Evolutionary conservation across 1,140 invertebrate species (phyloP).

Genomic region (Tetramorium simillimum): DNA sequence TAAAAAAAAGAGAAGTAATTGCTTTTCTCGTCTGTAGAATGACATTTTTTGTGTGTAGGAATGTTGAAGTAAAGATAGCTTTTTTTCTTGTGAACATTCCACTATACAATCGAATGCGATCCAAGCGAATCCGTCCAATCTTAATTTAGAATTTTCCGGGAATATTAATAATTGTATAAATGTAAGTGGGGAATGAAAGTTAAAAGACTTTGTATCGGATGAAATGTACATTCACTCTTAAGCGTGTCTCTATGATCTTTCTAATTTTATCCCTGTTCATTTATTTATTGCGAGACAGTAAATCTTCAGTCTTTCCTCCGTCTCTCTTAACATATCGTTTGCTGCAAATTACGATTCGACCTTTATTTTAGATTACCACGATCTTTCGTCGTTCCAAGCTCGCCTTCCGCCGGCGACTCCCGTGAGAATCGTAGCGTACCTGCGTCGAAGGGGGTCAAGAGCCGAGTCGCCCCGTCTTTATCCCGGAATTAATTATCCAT

Average conservation of each 20-base stretch:
- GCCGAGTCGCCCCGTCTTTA: slow-evolving; percentile 56
- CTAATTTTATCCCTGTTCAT: not conserved
- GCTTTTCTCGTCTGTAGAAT: too few relatives aligned
- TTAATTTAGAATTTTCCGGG: not conserved
- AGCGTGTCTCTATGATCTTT: too few relatives aligned
- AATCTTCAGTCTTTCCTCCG: not conserved
- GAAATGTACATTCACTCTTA: too few relatives aligned
- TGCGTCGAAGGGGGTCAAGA: slow-evolving; percentile 51
- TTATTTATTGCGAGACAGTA: not conserved
- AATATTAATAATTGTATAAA: not conserved
- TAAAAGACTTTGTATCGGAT: too few relatives aligned
- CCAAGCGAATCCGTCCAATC: not conserved
- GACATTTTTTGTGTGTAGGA: too few relatives aligned
- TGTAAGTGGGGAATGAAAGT: too few relatives aligned
- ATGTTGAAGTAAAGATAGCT: not conserved
- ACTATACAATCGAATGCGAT: not conserved
- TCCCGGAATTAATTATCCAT: slow-evolving; percentile 56
- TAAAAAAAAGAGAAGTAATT: too few relatives aligned
- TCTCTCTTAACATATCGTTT: not conserved
- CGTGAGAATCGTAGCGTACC: slow-evolving; percentile 55
- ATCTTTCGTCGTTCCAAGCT: not conserved
- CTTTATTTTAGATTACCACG: not conserved
- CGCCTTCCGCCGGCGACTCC: slow-evolving; percentile 2
- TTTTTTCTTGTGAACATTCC: not conserved
- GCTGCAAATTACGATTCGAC: not conserved